Evolutionary conservation across 2,888 invertebrate species (phyloP).

Genomic region (Invenusta paracnida): DNA sequence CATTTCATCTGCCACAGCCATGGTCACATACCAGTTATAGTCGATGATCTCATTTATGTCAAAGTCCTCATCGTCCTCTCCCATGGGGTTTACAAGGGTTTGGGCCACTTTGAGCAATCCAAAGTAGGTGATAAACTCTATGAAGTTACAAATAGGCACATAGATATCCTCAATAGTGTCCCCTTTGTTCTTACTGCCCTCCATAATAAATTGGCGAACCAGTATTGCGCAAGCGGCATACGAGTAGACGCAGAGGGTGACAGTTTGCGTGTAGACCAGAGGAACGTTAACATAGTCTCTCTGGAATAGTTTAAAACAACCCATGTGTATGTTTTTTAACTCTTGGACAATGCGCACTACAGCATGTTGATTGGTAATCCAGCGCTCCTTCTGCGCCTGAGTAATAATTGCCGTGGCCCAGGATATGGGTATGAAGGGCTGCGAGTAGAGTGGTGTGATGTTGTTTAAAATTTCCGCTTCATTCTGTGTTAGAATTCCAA

Average conservation of each 20-base stretch:
- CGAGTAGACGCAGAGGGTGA: not conserved
- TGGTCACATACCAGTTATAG: conserved; percentile 20
- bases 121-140: not conserved
- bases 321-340: not conserved
- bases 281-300: not conserved
- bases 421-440: not conserved
- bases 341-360: not conserved
- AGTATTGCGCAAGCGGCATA: not conserved
- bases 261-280: not conserved
- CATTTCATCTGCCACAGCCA: not conserved
- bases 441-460: not conserved
- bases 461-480: conserved; percentile 1
- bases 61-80: conserved; percentile 28
- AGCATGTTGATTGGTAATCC: not conserved
- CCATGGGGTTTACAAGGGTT: conserved; percentile 15
- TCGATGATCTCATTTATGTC: conserved; percentile 28
- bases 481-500: not conserved
- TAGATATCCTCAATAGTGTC: not conserved
- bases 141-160: not conserved
- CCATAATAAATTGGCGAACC: not conserved
- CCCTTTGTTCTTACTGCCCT: not conserved
- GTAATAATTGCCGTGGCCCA: conserved; percentile 15
- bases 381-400: not conserved
- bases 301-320: not conserved
- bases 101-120: conserved; percentile 1